phyloP scores from a whole-genome alignment of 2,888 invertebrate genomes.

The Latheticus oryzae region DNA sequence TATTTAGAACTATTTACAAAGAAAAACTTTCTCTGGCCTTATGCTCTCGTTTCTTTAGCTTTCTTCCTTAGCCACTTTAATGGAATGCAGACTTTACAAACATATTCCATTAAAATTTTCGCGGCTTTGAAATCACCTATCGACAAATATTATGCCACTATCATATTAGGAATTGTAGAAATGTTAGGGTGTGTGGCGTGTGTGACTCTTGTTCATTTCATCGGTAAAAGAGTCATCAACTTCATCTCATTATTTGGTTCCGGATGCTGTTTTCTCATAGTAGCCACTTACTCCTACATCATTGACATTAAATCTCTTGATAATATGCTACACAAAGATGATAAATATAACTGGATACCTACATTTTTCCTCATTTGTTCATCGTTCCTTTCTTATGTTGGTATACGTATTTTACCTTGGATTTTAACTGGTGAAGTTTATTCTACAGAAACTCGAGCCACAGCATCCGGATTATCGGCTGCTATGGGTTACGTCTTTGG shows the following conservation, averaged over 20 bases:
- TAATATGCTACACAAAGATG: slow-evolving; percentile 5
- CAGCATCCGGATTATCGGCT: slow-evolving; percentile 79
- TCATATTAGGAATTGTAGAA: slow-evolving; percentile 78
- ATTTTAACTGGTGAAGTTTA: slow-evolving; percentile 84
- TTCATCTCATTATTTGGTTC: slow-evolving; percentile 77
- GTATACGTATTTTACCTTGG: slow-evolving; percentile 82
- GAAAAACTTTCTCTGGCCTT: slow-evolving; percentile 77
- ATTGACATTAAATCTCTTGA: slow-evolving; percentile 50
- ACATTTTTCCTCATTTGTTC: slow-evolving; percentile 73
- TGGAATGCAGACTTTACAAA: slow-evolving; percentile 80
- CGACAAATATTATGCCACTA: slow-evolving; percentile 80
- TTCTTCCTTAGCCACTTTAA: slow-evolving; percentile 83
- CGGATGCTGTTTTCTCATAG: slow-evolving; percentile 73
- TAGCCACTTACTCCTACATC: slow-evolving; percentile 69
- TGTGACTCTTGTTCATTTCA: slow-evolving; percentile 75
- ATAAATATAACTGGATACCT: slow-evolving; percentile 73
- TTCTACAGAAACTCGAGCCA: slow-evolving; percentile 75
- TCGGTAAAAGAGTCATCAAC: slow-evolving; percentile 78
- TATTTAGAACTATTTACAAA: slow-evolving; percentile 65
- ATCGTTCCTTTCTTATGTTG: slow-evolving; percentile 77
- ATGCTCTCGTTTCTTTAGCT: slow-evolving; percentile 72
- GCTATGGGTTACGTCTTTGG: slow-evolving; percentile 81
- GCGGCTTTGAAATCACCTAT: slow-evolving; percentile 78
- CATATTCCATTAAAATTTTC: slow-evolving; percentile 81
- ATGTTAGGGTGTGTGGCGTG: slow-evolving; percentile 75